These are phyloP conservation scores for Chirona hameri DNA, from an alignment of 2,888 invertebrate species.

Conservation along the genomic window DNA sequence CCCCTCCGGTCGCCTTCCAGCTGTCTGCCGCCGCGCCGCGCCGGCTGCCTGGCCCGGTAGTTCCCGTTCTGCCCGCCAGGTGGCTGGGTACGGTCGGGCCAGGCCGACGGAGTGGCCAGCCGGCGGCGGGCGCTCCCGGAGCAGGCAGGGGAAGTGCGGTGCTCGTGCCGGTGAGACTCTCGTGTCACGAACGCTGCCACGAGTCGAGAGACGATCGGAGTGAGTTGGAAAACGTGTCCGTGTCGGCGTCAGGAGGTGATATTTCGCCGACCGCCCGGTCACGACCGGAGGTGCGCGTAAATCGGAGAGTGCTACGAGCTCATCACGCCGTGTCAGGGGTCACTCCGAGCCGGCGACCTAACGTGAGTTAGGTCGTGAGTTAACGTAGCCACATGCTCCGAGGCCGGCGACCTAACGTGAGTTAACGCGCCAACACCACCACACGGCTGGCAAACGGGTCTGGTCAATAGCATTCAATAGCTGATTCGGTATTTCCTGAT, in stretches of 20 bases:
- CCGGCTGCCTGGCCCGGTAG: not conserved
- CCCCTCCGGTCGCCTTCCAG: too few species aligned
- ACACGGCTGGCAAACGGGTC: not conserved
- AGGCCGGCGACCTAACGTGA: not conserved
- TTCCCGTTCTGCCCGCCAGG: not conserved
- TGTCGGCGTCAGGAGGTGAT: not conserved
- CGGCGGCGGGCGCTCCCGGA: not conserved
- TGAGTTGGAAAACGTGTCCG: not conserved
- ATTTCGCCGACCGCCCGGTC: not conserved
- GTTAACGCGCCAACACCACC: not conserved
- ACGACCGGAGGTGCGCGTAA: not conserved
- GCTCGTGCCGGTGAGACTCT: not conserved
- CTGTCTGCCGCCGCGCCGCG: too few species aligned
- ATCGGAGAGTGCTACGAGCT: not conserved
- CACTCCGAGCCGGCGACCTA: not conserved
- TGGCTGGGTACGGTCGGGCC: not conserved
- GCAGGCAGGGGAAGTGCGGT: not conserved
- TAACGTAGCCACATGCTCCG: not conserved
- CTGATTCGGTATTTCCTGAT: too few species aligned
- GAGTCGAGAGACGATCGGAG: not conserved
- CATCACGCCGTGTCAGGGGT: not conserved
- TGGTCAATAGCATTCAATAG: not conserved
- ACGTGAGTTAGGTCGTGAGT: not conserved
- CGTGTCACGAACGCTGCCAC: not conserved
- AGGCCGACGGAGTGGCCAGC: not conserved